A percentile compares a stretch with the other conserved stretches of the same genome.
These are phyloP conservation scores for Mya arenaria DNA, from an alignment of 1,140 invertebrate species.

Conservation along the genomic window DNA sequence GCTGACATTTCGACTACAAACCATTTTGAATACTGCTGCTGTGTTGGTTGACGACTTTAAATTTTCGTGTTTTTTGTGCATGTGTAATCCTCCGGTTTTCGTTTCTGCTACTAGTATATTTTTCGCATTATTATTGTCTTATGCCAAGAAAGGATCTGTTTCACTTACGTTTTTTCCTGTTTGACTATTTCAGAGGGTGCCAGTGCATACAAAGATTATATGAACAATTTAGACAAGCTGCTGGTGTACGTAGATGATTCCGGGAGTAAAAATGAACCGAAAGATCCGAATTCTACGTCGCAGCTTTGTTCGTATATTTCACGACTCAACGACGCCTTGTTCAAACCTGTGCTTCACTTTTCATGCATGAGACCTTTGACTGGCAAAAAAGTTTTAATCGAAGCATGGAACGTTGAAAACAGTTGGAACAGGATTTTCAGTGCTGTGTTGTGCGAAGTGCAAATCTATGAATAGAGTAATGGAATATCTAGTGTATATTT, in stretches of 20 bases:
- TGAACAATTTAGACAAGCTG: slow-evolving; percentile 83
- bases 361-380: slow-evolving; percentile 80
- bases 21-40: too few species aligned
- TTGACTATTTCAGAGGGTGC: slow-evolving; percentile 40
- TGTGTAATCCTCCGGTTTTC: too few species aligned
- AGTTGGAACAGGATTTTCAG: slow-evolving; percentile 83
- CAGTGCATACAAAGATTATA: slow-evolving; percentile 74
- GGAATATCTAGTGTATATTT: background rate
- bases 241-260: slow-evolving; percentile 83
- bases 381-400: slow-evolving; percentile 83
- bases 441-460: slow-evolving; percentile 84
- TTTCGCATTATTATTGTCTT: too few species aligned
- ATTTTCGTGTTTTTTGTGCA: too few species aligned
- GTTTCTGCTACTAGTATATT: too few species aligned
- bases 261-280: slow-evolving; percentile 62
- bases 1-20: too few species aligned
- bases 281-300: slow-evolving; percentile 68
- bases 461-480: slow-evolving; percentile 46
- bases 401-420: slow-evolving; percentile 82
- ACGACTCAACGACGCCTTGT: slow-evolving; percentile 83
- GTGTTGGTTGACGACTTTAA: too few species aligned
- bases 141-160: too few species aligned
- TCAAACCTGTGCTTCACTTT: slow-evolving; percentile 81
- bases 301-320: slow-evolving; percentile 83
- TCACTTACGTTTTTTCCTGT: background rate